Evolutionary conservation across 2,888 invertebrate genomes (phyloP), one percentile per base, ranked within the genome.

Genomic region (Stegana nigrithorax): DNA sequence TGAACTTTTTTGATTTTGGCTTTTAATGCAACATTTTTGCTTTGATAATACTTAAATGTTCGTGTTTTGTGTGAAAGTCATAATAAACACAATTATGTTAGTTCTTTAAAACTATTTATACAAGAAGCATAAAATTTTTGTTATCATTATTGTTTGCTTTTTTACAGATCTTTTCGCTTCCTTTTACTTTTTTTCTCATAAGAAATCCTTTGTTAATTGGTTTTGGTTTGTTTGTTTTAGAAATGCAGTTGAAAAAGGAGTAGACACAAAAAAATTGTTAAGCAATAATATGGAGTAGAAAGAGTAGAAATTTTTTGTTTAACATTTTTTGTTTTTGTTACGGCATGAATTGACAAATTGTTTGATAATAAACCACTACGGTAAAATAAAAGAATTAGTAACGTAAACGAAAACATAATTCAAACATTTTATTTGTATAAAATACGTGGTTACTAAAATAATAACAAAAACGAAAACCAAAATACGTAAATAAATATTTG

Each of bases 161-260:
- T n/a, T n/a, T 80, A 78, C 77, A 73, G 73, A 80, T 80, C 75
- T 78, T 79, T 82, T 78, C 72, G 78, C 75, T 82, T 82, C 76
- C 81, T 81, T 80, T 81, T 83, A 80, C 80, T 81, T 82, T 82
- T 80, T 80, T 82, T 82, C 77, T 83, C 81, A 78, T 81, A 78
- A 73, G 82, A 81, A 73, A 23, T 75, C 83, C 82, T 81, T 78
- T 76, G 78, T 39, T 32, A 51, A 50, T 26, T 77, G 69, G 74
- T 75, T 67, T n/a, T 75, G n/a, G 19, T 55, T 55, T 5, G 53
- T 53, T 53, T 53, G 25, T 44, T 17, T 42, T 57, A 26, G 59
- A 76, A 75, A 73, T 76, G 78, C 81, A 80, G 81, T 81, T 81
- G 81, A 81, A 81, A 79, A 82, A 81, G 81, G 76, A 79, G 75